phyloP scores from a whole-genome alignment of 2,888 invertebrate species.

The Calameuta idolon region DNA sequence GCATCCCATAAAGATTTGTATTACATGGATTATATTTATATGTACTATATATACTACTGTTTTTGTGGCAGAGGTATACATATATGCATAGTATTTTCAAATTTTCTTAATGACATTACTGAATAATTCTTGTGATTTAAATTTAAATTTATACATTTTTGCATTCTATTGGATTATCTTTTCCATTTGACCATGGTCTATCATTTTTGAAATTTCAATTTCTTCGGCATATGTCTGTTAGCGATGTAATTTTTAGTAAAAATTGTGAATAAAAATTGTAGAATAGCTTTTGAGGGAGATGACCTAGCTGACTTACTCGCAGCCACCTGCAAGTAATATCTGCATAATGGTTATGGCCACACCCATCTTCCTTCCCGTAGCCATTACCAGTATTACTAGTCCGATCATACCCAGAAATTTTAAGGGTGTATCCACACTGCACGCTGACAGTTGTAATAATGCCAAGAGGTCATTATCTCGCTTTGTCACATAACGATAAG shows the following conservation, averaged over 20 bases:
- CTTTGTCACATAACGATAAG: not conserved
- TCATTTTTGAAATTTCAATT: not conserved
- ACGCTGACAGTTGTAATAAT: not conserved
- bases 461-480: not conserved
- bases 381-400: slow-evolving; percentile 1
- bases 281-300: not conserved
- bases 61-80: no score
- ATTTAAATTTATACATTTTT: no score
- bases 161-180: no score
- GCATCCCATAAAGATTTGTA: no score
- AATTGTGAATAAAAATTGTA: not conserved
- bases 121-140: no score
- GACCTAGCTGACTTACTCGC: not conserved
- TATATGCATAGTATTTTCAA: no score
- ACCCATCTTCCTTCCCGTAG: slow-evolving; percentile 26
- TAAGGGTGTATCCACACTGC: not conserved
- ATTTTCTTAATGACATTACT: no score
- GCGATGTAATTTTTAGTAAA: not conserved
- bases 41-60: no score
- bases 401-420: not conserved
- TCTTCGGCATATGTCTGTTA: not conserved
- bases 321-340: slow-evolving; percentile 29
- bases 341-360: slow-evolving; percentile 38
- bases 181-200: not conserved
- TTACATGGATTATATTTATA: no score